Conservation (phyloP, 2,113 vertebrate genomes). For the Coracopsis vasa region DNA sequence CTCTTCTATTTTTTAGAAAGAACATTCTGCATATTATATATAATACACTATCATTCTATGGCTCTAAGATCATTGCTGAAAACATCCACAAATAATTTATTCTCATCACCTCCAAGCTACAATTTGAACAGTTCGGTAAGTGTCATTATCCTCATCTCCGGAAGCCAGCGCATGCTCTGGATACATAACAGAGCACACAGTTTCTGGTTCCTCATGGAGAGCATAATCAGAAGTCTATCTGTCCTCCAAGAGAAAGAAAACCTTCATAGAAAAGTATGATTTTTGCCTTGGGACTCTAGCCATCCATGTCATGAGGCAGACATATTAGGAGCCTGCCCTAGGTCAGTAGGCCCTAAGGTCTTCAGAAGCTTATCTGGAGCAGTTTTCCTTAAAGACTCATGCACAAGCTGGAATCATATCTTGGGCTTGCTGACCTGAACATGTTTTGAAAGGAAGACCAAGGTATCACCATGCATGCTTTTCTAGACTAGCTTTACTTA, state of each 20-base stretch:
- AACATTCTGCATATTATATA: neutral
- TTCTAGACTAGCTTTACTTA: neutral
- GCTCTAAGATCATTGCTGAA: neutral
- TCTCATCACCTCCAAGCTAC: neutral
- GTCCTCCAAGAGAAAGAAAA: neutral
- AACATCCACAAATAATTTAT: neutral
- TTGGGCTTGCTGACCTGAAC: neutral
- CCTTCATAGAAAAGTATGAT: neutral
- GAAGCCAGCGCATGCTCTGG: neutral
- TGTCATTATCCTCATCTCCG: neutral
- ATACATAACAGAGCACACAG: neutral
- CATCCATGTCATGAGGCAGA: neutral
- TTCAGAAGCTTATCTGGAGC: neutral
- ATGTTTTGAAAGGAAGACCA: neutral
- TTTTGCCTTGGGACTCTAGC: neutral
- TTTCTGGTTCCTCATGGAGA: neutral
- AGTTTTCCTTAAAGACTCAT: neutral
- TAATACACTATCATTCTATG: neutral
- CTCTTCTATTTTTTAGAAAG: neutral
- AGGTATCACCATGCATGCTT: accelerated
- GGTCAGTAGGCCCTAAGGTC: neutral
- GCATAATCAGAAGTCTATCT: neutral
- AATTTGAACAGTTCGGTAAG: neutral
- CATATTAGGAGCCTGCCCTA: neutral
- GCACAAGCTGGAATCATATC: neutral